Conservation (phyloP, 92 coral and sea anemone species). For the Isaurus tuberculatus region DNA sequence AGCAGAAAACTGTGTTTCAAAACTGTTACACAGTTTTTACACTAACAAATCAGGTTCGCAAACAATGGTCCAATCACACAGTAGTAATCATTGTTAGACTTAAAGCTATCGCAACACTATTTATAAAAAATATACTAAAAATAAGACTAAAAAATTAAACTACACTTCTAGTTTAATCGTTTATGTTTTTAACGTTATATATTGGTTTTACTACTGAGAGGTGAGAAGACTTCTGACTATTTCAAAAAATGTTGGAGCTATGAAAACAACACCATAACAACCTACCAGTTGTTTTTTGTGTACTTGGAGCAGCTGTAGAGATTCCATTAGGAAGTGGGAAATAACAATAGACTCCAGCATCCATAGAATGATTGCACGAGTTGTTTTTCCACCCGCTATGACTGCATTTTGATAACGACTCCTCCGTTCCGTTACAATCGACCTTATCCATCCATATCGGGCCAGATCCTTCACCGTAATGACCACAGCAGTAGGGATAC, state of each 20-base stretch:
- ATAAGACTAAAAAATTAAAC: no score
- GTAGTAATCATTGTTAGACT: no score
- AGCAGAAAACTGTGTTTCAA: no score
- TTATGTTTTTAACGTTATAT: no score
- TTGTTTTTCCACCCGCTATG: constrained; percentile 34
- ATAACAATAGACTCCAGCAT: constrained; percentile 36
- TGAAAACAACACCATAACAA: not conserved
- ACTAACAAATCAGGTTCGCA: no score
- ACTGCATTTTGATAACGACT: constrained; percentile 23
- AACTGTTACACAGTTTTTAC: no score
- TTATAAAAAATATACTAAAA: no score
- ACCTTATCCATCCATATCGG: constrained; percentile 46
- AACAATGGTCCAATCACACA: no score
- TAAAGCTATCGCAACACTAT: no score
- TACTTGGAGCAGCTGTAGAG: not conserved
- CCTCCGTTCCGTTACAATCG: constrained; percentile 15
- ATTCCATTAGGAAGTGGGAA: constrained; percentile 5
- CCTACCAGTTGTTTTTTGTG: constrained; percentile 15
- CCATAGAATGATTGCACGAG: constrained; percentile 37
- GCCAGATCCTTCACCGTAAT: constrained; percentile 25
- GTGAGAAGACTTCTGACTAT: no score
- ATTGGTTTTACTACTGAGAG: no score
- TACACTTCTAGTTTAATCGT: no score
- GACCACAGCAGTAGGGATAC: constrained; percentile 37
- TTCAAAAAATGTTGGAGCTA: not conserved